Conservation (phyloP, 2,113 vertebrate species). For the Myotis brandtii region DNA sequence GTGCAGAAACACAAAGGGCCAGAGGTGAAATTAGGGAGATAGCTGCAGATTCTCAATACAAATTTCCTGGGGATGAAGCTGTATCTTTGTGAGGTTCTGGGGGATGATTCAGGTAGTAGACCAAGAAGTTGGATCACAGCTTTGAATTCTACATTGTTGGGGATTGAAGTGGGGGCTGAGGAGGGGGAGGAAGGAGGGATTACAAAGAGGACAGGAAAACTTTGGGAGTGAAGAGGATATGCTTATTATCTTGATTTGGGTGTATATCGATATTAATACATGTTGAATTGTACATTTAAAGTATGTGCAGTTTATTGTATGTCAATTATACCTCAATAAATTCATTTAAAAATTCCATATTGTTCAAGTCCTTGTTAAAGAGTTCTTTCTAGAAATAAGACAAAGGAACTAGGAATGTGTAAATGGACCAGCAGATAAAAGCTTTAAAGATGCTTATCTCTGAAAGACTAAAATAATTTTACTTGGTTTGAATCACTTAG, state of each 20-base stretch:
- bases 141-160: background rate
- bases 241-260: background rate
- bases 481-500: background rate
- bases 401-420: background rate
- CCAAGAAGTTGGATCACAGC: background rate
- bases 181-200: background rate
- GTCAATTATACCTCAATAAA: background rate
- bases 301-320: background rate
- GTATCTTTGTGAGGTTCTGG: background rate
- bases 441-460: background rate
- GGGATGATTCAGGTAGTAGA: background rate
- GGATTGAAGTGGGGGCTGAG: background rate
- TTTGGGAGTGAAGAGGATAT: background rate
- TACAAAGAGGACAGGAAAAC: background rate
- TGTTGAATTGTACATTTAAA: background rate
- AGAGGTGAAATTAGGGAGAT: background rate
- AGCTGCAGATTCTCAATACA: background rate
- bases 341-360: background rate
- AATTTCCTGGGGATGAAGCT: background rate
- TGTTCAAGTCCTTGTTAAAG: background rate
- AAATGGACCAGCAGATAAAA: background rate
- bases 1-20: background rate
- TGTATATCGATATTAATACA: background rate
- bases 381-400: constrained; percentile 5
- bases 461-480: background rate